phyloP scores from a whole-genome alignment of 2,797 vertebrate genomes.

The Urophycis tenuis region DNA sequence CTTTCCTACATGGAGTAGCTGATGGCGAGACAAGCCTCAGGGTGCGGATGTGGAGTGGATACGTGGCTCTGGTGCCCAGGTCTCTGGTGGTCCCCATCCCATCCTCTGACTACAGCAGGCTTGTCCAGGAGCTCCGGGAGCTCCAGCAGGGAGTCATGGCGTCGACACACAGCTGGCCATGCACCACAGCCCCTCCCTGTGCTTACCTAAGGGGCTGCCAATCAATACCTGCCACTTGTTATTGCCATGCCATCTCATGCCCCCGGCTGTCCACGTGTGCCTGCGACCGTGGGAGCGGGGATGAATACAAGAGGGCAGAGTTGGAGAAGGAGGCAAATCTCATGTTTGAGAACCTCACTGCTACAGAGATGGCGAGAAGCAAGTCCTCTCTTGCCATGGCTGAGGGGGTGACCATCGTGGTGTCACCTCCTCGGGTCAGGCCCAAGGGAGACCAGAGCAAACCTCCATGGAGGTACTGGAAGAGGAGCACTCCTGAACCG shows the following conservation, averaged over 20 bases:
- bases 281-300: constrained; percentile 25
- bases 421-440: constrained; percentile 45
- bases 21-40: constrained; percentile 62
- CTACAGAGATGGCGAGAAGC: constrained; percentile 30
- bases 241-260: constrained; percentile 37
- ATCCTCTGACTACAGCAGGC: constrained; percentile 60
- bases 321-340: constrained; percentile 26
- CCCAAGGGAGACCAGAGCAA: constrained; percentile 36
- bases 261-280: constrained; percentile 47
- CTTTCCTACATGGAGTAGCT: constrained; percentile 32
- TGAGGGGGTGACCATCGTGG: constrained; percentile 55
- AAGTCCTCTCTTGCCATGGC: constrained; percentile 31
- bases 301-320: constrained; percentile 25
- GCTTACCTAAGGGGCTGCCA: constrained; percentile 18
- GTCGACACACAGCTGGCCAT: constrained; percentile 29
- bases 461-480: constrained; percentile 76
- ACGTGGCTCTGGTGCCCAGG: constrained; percentile 58
- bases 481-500: constrained; percentile 63
- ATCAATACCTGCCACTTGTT: constrained; percentile 21
- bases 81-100: constrained; percentile 69
- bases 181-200: constrained; percentile 30
- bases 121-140: constrained; percentile 63
- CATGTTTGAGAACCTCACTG: constrained; percentile 44
- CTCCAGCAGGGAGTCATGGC: constrained; percentile 44
- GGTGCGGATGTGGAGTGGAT: constrained; percentile 80